Conservation (phyloP, 2,888 invertebrate genomes). For the Podabrus alpinus region DNA sequence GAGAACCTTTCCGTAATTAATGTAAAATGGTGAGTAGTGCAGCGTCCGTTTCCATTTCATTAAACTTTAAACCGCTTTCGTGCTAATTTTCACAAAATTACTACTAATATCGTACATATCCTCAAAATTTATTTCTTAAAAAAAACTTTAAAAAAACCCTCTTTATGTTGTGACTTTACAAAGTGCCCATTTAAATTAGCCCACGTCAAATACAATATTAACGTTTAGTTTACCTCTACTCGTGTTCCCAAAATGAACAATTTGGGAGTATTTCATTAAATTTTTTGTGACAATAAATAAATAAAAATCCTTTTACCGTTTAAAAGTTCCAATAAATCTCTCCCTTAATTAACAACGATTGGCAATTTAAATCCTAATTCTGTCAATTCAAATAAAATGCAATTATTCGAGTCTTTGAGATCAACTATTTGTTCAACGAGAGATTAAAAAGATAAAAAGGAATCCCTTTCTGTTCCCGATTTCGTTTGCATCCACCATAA, state of each 20-base stretch:
- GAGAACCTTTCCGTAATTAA: not conserved
- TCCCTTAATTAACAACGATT: not conserved
- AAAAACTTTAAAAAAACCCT: not conserved
- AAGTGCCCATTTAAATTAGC: not conserved
- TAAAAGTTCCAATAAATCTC: not conserved
- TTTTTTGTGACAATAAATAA: not conserved
- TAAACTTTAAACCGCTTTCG: not conserved
- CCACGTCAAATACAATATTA: not conserved
- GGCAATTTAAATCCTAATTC: not conserved
- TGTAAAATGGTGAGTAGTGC: not conserved
- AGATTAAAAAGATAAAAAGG: not conserved
- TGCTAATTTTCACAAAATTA: not conserved
- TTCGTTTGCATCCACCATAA: not conserved
- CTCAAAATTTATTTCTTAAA: not conserved
- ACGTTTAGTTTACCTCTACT: not conserved
- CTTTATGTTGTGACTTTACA: not conserved
- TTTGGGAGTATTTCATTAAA: not conserved
- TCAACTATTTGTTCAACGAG: not conserved
- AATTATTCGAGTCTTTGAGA: not conserved
- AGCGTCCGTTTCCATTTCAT: not conserved
- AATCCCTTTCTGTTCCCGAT: not conserved
- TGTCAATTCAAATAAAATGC: not conserved
- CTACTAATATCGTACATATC: not conserved
- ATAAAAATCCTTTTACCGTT: not conserved
- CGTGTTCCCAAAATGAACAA: not conserved